phyloP scores from a whole-genome alignment of 2,888 invertebrate species.

The Cheilosia scutellata region DNA sequence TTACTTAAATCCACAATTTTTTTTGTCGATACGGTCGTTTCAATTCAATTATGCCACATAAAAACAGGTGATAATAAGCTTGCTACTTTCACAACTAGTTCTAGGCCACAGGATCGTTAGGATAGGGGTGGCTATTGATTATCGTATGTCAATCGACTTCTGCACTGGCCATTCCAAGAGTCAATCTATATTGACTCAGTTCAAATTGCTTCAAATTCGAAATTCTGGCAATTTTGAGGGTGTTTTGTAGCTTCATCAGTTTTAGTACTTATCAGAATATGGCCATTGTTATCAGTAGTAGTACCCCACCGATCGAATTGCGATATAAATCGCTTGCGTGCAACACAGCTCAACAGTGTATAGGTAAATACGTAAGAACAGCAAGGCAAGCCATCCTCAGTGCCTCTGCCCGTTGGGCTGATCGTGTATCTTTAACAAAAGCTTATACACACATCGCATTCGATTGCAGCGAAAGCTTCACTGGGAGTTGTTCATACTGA shows the following conservation, averaged over 20 bases:
- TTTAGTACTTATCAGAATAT: background rate
- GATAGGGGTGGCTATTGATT: too few species aligned
- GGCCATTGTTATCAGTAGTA: background rate
- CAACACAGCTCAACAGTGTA: background rate
- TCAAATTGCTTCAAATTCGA: too few species aligned
- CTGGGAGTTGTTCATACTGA: constrained; percentile 21
- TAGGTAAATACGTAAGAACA: constrained; percentile 33
- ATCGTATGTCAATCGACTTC: too few species aligned
- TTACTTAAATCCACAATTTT: too few species aligned
- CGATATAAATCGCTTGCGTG: constrained; percentile 57
- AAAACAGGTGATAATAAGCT: too few species aligned
- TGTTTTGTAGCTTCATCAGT: background rate
- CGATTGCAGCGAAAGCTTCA: constrained; percentile 54
- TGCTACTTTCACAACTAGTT: too few species aligned
- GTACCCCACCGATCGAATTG: constrained; percentile 27
- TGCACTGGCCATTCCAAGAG: too few species aligned
- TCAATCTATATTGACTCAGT: too few species aligned
- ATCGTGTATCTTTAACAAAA: constrained; percentile 26
- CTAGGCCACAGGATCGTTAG: too few species aligned
- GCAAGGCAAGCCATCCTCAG: constrained; percentile 30
- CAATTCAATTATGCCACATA: too few species aligned
- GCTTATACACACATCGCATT: constrained; percentile 20
- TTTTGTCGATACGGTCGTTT: too few species aligned
- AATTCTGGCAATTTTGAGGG: too few species aligned
- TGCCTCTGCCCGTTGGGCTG: background rate